Conservation (phyloP, 2,113 vertebrate genomes). For the Poeciliopsis retropinna region DNA sequence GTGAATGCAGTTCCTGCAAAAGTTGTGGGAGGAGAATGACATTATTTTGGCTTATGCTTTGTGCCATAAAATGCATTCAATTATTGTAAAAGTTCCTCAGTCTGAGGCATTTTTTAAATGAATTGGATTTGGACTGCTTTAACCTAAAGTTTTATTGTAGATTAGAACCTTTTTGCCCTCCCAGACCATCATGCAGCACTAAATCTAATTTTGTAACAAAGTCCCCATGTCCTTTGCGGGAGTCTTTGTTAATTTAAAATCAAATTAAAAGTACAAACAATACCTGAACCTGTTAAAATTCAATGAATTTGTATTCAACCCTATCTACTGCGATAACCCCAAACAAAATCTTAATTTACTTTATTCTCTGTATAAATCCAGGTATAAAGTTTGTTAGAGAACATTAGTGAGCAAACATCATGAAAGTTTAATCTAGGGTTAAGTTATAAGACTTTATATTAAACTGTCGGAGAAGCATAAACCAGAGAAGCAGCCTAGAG, state of each 20-base stretch:
- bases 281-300: too few species aligned
- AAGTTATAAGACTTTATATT: background rate
- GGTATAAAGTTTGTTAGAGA: background rate
- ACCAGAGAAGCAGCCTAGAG: background rate
- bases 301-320: background rate
- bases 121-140: slow-evolving; percentile 23
- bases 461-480: background rate
- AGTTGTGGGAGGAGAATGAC: slow-evolving; percentile 25
- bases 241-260: background rate
- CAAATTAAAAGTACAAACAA: background rate
- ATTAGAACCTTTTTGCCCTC: background rate
- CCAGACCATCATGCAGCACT: background rate
- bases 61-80: slow-evolving; percentile 31
- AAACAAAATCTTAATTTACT: background rate
- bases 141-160: slow-evolving; percentile 12
- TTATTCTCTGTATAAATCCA: too few species aligned
- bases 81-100: slow-evolving; percentile 35
- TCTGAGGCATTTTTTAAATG: slow-evolving; percentile 15
- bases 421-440: background rate
- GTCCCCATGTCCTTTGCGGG: background rate
- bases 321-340: background rate
- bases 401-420: background rate
- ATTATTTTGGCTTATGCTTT: slow-evolving; percentile 41
- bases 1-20: slow-evolving; percentile 26
- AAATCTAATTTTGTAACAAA: background rate